Base-by-base conservation (phyloP, 2,888 invertebrate species). In the Azorinus chamasolen region DNA sequence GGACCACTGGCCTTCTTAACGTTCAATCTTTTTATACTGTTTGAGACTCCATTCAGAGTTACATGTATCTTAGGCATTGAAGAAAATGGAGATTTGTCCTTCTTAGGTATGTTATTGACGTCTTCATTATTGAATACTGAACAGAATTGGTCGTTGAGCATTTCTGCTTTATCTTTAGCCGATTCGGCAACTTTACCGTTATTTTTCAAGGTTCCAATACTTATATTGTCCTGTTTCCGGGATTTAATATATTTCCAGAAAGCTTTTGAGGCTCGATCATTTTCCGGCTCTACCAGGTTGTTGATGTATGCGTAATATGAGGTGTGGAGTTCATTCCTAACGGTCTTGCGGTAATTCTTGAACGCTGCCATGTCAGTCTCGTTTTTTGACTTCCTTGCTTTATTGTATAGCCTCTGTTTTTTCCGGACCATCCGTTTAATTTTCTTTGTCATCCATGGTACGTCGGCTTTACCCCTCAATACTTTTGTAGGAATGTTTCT, bases 1-100 rank as follows among this genome's bases (percentile, higher is more conserved):
- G 71, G 63, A 1, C 63, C 68, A 59, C 58, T 63, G 18, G 77
- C 68, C 63, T n/a, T 78, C 64, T 27, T 53, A 61, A 20, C 14
- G 16, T 54, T 61, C 5, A 48, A n/a, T 16, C 39, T 18, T 32
- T 62, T 37, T 0, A 46, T 45, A n/a, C 61, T 41, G 0, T 70
- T 61, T 0, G 25, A 20, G n/a, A 70, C 63, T 45, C 55, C 54
- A 5, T 62, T 53, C 1, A 37, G 1, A 5, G 62, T 62, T 1
- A 70, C 20, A 14, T 48, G 48, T 14, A 70, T 63, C 0, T 48
- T 39, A 2, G 48, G 50, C 75, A 75, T 75, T 24, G 51, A 12
- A 2, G 24, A 45, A 39, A 58, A 59, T 24, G 75, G 69, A 12
- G 66, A 66, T 12, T 27, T 0, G 22, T 63, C 69, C 55, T 70